Conservation (phyloP, 2,888 invertebrate species). For the Falcaria lacertinaria region DNA sequence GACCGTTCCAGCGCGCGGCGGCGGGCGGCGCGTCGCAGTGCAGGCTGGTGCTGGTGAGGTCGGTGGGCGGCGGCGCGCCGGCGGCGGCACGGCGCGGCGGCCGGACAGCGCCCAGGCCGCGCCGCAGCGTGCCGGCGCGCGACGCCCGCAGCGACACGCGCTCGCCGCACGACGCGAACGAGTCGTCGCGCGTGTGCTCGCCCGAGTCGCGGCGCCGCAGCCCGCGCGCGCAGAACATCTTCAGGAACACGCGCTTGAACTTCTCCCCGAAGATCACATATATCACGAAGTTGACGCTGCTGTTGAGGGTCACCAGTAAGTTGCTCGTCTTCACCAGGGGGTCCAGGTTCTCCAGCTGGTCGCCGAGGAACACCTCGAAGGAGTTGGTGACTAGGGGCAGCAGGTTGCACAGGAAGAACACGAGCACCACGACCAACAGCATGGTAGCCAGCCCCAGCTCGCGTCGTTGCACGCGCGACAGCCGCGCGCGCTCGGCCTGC, state of each 20-base stretch:
- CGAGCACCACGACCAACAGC: conserved; percentile 95
- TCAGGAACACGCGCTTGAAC: conserved; percentile 92
- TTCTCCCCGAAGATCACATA: conserved; percentile 99
- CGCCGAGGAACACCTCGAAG: conserved; percentile 85
- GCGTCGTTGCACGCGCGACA: conserved; percentile 93
- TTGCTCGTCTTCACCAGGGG: conserved; percentile 91
- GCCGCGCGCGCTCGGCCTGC: conserved; percentile 92
- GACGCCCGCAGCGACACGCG: conserved; percentile 83
- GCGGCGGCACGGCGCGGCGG: conserved; percentile 32
- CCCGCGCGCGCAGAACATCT: conserved; percentile 85
- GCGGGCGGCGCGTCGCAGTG: conserved; percentile 26
- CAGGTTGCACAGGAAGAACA: conserved; percentile 96
- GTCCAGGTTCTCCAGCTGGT: conserved; percentile 69
- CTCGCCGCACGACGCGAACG: conserved; percentile 89
- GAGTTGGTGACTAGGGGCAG: conserved; percentile 92
- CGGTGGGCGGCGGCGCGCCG: conserved; percentile 48
- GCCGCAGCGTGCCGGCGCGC: conserved; percentile 63
- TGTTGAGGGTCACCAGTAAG: conserved; percentile 96
- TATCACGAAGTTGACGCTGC: conserved; percentile 98
- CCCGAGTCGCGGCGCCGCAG: conserved; percentile 82
- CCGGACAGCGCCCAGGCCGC: conserved; percentile 34
- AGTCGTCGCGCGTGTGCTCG: conserved; percentile 88
- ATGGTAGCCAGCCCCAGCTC: conserved; percentile 97
- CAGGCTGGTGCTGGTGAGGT: conserved; percentile 25
- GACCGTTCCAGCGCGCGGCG: conserved; percentile 44